Percentiles rank a stretch among this genome's conserved stretches.
Conservation (phyloP, 2,797 vertebrate species). For the Gymnoscopelus microlampas region DNA sequence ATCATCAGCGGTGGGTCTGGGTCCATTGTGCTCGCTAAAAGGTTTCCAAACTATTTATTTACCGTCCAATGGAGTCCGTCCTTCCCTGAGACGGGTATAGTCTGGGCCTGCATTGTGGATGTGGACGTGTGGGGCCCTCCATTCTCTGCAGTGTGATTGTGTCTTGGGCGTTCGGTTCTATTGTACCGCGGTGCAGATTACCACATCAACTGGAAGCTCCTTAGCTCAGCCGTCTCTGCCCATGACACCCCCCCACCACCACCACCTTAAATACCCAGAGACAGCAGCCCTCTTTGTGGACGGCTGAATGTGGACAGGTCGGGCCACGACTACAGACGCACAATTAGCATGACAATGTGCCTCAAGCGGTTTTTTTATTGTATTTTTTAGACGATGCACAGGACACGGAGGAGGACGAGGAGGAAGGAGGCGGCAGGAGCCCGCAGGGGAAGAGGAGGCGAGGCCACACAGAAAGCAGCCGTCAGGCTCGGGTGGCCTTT, state of each 20-base stretch:
- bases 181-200: constrained; percentile 68
- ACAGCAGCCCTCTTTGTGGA: constrained; percentile 65
- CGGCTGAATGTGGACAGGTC: constrained; percentile 58
- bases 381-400: constrained; percentile 14
- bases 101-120: constrained; percentile 60
- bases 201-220: constrained; percentile 79
- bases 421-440: constrained; percentile 29
- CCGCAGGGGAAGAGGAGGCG: constrained; percentile 35
- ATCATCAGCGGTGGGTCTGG: constrained; percentile 54
- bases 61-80: constrained; percentile 62
- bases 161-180: constrained; percentile 44
- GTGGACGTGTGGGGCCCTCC: constrained; percentile 64
- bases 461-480: constrained; percentile 50
- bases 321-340: constrained; percentile 33
- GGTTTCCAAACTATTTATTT: constrained; percentile 74
- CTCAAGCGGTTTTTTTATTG: constrained; percentile 40
- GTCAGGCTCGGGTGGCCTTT: constrained; percentile 37
- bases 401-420: constrained; percentile 29
- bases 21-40: constrained; percentile 63
- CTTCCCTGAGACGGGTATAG: constrained; percentile 64
- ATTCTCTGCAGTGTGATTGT: constrained; percentile 61
- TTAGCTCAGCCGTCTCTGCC: constrained; percentile 49
- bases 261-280: constrained; percentile 54
- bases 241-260: constrained; percentile 50
- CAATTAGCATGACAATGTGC: constrained; percentile 74